These are phyloP conservation scores for Zoanthus sociatus DNA, from an alignment of 92 coral and sea anemone genomes.

Conservation along the genomic window DNA sequence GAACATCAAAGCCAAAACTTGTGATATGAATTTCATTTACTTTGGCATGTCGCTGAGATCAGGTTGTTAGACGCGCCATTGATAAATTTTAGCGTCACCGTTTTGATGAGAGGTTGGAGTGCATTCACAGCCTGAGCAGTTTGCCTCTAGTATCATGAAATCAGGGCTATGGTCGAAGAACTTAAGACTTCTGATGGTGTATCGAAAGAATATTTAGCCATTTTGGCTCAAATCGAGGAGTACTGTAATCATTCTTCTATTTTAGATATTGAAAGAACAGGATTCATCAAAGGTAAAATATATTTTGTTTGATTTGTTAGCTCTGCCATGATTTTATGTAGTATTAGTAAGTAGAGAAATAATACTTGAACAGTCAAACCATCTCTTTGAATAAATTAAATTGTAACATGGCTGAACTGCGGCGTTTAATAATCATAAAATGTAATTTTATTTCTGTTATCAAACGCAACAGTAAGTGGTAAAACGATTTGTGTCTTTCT, in stretches of 20 bases:
- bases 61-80: slow-evolving; percentile 6
- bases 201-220: slow-evolving; percentile 84
- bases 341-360: slow-evolving; percentile 9
- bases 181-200: slow-evolving; percentile 75
- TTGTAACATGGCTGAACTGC: background rate
- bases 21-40: slow-evolving; percentile 17
- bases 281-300: slow-evolving; percentile 56
- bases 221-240: slow-evolving; percentile 86
- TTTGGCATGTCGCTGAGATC: background rate
- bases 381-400: background rate
- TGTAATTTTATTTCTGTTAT: background rate
- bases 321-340: slow-evolving; percentile 24
- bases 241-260: slow-evolving; percentile 81
- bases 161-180: slow-evolving; percentile 84
- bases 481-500: background rate
- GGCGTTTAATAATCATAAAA: background rate
- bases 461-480: slow-evolving; percentile 6
- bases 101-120: background rate
- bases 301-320: background rate
- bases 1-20: slow-evolving; percentile 12
- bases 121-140: background rate
- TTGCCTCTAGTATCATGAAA: slow-evolving; percentile 11
- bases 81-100: background rate
- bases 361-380: background rate
- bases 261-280: slow-evolving; percentile 59